These are phyloP conservation scores for Ciona savignyi DNA, from an alignment of 23 tunicate species.

Conservation along the genomic window DNA sequence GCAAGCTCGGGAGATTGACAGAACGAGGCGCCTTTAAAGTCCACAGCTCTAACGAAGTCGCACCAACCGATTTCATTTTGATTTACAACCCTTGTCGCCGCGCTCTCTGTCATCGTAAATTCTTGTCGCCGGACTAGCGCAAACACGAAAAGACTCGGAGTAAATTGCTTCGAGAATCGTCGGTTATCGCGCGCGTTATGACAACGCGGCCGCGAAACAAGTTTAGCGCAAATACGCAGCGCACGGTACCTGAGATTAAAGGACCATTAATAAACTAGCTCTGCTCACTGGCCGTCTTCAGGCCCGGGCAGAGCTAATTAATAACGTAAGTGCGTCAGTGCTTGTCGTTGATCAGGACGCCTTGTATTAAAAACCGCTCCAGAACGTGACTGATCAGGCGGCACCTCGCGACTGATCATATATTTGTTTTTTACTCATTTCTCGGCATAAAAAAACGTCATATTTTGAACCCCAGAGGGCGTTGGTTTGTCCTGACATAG, in stretches of 20 bases:
- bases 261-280: conserved; percentile 13
- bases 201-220: not conserved
- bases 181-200: not conserved
- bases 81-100: not conserved
- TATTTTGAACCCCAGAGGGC: not conserved
- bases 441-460: no score
- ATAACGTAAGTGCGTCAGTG: not conserved
- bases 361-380: not conserved
- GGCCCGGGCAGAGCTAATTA: not conserved
- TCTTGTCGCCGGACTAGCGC: not conserved
- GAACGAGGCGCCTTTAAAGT: no score
- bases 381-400: not conserved
- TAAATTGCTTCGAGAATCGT: not conserved
- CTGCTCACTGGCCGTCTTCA: not conserved
- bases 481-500: not conserved
- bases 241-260: conserved; percentile 2
- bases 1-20: not conserved
- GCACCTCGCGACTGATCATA: not conserved
- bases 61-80: no score
- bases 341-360: not conserved
- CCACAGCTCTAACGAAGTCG: no score
- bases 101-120: not conserved
- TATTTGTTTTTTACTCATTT: not conserved
- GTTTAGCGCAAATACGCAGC: not conserved
- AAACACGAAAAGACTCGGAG: not conserved